Percentiles rank a stretch among this genome's conserved stretches.
Conservation (phyloP, 2,888 invertebrate genomes). For the Cryptosula pallasiana region DNA sequence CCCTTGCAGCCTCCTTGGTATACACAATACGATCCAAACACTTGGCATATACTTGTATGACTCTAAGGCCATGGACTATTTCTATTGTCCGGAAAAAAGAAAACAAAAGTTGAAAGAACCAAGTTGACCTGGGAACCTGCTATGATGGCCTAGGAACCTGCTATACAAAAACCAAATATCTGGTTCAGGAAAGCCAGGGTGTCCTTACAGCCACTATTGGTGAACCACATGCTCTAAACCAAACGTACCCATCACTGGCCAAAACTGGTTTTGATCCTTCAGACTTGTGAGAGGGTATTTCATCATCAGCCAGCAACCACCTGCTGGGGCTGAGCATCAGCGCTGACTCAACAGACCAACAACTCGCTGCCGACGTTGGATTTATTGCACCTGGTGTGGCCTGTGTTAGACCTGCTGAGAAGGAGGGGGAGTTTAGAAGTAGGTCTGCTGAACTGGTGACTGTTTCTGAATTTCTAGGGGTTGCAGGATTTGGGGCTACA, state of each 20-base stretch:
- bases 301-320: not conserved
- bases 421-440: too few relatives aligned
- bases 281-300: slow-evolving; percentile 28
- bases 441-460: too few relatives aligned
- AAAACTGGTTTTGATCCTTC: slow-evolving; percentile 30
- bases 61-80: not conserved
- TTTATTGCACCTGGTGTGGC: not conserved
- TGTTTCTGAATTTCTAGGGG: too few relatives aligned
- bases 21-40: slow-evolving; percentile 4
- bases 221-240: not conserved
- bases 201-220: too few relatives aligned
- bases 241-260: not conserved
- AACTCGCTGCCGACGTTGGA: not conserved
- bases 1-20: too few relatives aligned
- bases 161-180: too few relatives aligned
- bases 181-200: too few relatives aligned
- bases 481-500: too few relatives aligned
- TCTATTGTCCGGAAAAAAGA: too few relatives aligned
- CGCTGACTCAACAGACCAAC: slow-evolving; percentile 34
- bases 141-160: too few relatives aligned
- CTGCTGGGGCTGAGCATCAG: slow-evolving; percentile 43
- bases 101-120: too few relatives aligned
- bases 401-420: not conserved
- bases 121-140: too few relatives aligned
- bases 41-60: not conserved